Base-by-base conservation (phyloP, 2,113 vertebrate genomes). In the Gymnobelideus leadbeateri region DNA sequence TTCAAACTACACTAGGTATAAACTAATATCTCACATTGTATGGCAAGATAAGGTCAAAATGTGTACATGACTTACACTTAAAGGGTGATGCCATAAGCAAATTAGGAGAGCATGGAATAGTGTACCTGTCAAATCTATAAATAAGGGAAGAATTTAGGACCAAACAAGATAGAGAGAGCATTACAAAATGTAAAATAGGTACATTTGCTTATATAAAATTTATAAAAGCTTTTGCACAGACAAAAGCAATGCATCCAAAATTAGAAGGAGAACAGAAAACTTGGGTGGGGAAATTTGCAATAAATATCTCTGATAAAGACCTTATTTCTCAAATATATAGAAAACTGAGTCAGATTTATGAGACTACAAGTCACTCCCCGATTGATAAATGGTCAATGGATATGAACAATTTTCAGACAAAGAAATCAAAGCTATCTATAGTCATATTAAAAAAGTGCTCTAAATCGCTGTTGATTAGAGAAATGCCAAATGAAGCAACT, bases 221-320 rank as follows among this genome's bases (percentile, higher is more conserved):
- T 61, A 3, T 0, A 57, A 61, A 61, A 61, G 57, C 2, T 37
- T 61, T 68, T 68, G 57, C 10, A 68, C 3, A 68, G 37, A 37
- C 12, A 68, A 68, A 68, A 68, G 0, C 11, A 68, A 4, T 68
- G 57, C 12, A 68, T 37, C 57, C 31, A 68, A 68, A 61, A 68
- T 37, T 37, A 37, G 57, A 68, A 37, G 26, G 10, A 61, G 4
- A 68, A 11, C 12, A 37, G 31, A 37, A 68, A 68, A 68, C 31
- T 37, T 12, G 31, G 57, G 31, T 0, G 57, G 12, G 1, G 0
- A 14, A 4, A 12, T 24, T 37, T 31, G 3, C 14, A 68, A 0
- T 3, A 68, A 68, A 12, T 37, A 37, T 68, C 11, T 68, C 57
- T 68, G 12, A 68, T 37, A 37, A 68, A 68, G 31, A 12, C 57